Evolutionary conservation across 1,140 invertebrate genomes (phyloP), one percentile per base, ranked within the genome.

Genomic region (Penaeus indicus): DNA sequence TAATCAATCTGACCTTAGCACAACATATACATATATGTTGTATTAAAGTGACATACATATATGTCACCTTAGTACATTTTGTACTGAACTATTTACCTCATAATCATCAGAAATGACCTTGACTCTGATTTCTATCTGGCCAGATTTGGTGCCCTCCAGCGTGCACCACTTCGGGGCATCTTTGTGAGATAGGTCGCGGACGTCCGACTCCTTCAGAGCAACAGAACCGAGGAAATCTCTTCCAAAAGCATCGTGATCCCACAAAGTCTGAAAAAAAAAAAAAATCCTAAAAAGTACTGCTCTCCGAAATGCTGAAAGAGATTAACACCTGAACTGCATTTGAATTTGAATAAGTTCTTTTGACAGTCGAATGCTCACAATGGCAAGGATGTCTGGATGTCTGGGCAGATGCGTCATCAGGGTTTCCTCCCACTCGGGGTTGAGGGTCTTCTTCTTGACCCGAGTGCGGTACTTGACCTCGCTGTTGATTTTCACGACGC

Each of bases 401-500:
- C 93, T 92, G 21, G 93, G 94, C 38, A 94, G 91, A 78, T 94
- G 93, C 91, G 94, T 93, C 18, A 94, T 94, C 3, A 94, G 93
- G 86, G 92, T 93, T 90, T 95, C 94, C 90, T 94, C 94, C 94
- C 94, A 95, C 62, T 93, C 93, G 10, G 94, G 94, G 91, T 94
- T 93, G 79, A 94, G 90, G 0, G 94, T 94, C 88, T 94, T 94
- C 91, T 94, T 94, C 87, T 94, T 94, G 10, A 94, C 93, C 78
- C 92, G 93, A 27, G 94, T 94, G 75, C 93, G 94, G 91, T 94
- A 94, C 79, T 94, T 93, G 25, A 93, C 94, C 84, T 94, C 94
- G 32, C 93, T 93, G 63, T 93, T 94, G 61, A 94, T 84, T 88
- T 93, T 93, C 18, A 95, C 90, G 85, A 94, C 94, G 91, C 94